phyloP scores from a whole-genome alignment of 2,113 vertebrate genomes.

The Jacana jacana region DNA sequence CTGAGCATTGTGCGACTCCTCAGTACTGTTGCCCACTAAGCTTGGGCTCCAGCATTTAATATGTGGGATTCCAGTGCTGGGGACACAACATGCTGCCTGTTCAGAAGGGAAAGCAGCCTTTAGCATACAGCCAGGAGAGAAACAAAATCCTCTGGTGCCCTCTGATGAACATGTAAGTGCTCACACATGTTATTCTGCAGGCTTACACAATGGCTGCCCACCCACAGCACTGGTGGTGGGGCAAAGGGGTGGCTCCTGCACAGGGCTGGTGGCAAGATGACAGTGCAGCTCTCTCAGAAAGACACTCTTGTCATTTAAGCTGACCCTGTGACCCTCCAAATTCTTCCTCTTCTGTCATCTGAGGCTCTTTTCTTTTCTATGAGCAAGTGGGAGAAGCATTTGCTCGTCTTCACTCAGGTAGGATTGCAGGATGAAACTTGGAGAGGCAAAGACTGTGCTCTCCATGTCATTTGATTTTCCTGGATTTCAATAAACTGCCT shows the following conservation, averaged over 20 bases:
- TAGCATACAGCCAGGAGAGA: neutral
- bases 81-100: neutral
- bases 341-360: neutral
- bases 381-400: neutral
- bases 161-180: neutral
- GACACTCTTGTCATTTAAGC: neutral
- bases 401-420: neutral
- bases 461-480: neutral
- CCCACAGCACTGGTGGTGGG: neutral
- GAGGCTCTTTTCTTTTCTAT: neutral
- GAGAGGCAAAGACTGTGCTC: neutral
- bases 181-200: neutral
- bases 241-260: neutral
- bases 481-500: neutral
- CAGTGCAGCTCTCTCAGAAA: neutral
- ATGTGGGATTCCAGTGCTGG: neutral
- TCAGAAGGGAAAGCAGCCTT: neutral
- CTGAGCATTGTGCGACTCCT: neutral
- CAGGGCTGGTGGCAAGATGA: neutral
- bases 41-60: neutral
- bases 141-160: neutral
- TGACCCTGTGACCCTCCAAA: neutral
- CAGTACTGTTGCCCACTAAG: neutral
- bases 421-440: neutral
- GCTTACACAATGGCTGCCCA: rapidly evolving